Conservation (phyloP, 2,113 vertebrate species). For the Motacilla tschutschensis region DNA sequence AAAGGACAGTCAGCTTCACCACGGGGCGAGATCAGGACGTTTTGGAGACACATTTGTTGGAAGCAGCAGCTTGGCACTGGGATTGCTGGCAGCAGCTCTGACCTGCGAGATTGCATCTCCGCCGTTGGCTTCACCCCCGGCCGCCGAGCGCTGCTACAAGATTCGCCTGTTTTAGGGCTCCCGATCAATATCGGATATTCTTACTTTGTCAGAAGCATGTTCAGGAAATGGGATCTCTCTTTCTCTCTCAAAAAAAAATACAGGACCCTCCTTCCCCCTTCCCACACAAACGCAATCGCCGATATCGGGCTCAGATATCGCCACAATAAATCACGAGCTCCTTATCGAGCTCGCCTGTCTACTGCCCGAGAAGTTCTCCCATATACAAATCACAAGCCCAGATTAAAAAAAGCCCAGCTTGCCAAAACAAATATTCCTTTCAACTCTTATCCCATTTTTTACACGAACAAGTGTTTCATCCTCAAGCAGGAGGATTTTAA, state of each 20-base stretch:
- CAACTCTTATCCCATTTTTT: constrained; percentile 22
- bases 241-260: neutral
- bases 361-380: constrained; percentile 21
- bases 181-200: constrained; percentile 29
- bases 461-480: constrained; percentile 26
- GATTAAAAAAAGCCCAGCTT: neutral
- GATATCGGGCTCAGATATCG: neutral
- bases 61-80: constrained; percentile 43
- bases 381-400: constrained; percentile 33
- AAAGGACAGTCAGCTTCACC: neutral
- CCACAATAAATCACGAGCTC: constrained; percentile 22
- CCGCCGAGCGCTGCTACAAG: neutral
- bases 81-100: constrained; percentile 64
- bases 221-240: constrained; percentile 53
- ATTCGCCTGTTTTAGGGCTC: constrained; percentile 18
- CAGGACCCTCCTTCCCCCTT: constrained; percentile 15
- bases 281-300: neutral
- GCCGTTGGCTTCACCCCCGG: constrained; percentile 44
- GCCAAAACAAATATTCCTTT: constrained; percentile 54
- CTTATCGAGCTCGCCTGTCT: constrained; percentile 26
- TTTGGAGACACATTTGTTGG: constrained; percentile 51
- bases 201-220: neutral
- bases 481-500: neutral
- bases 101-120: constrained; percentile 59
- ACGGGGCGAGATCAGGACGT: constrained; percentile 29